These are phyloP conservation scores for Anorthoa munda DNA, from an alignment of 2,888 invertebrate genomes.

Conservation along the genomic window DNA sequence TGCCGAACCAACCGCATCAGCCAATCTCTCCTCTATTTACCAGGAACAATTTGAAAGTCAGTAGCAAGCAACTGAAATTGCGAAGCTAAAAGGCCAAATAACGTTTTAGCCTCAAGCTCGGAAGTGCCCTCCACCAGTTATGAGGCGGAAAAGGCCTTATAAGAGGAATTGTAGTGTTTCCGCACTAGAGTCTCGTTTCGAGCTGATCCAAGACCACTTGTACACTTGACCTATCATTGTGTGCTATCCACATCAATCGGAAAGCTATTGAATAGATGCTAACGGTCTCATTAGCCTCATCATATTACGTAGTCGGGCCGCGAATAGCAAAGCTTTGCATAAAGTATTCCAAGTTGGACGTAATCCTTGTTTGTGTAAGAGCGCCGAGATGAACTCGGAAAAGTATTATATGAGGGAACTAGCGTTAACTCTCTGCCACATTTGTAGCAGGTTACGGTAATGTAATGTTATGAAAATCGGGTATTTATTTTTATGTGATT, in stretches of 20 bases:
- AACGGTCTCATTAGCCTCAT: conserved; percentile 54
- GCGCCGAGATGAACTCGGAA: conserved; percentile 30
- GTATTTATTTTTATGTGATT: conserved; percentile 15
- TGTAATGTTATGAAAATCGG: conserved; percentile 15
- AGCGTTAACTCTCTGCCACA: conserved; percentile 30
- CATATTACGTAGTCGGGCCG: conserved; percentile 47
- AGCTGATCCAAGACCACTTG: conserved; percentile 48
- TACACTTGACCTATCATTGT: conserved; percentile 40
- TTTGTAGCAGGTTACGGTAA: conserved; percentile 27
- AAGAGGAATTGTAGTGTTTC: conserved; percentile 52
- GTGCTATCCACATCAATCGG: conserved; percentile 33
- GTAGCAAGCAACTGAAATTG: conserved; percentile 30
- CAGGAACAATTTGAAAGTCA: conserved; percentile 23
- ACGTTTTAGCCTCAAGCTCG: conserved; percentile 29
- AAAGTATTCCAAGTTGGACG: conserved; percentile 57
- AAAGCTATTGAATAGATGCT: conserved; percentile 19
- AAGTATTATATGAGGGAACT: conserved; percentile 43
- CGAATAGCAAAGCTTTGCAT: conserved; percentile 53
- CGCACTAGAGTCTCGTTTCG: conserved; percentile 42
- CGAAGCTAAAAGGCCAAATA: conserved; percentile 46
- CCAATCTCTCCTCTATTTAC: conserved; percentile 24
- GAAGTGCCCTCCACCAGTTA: conserved; percentile 46
- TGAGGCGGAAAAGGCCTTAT: conserved; percentile 45
- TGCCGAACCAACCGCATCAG: background rate
- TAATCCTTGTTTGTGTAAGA: conserved; percentile 54